phyloP scores from a whole-genome alignment of 2,113 vertebrate species.

The Eidolon helvum region DNA sequence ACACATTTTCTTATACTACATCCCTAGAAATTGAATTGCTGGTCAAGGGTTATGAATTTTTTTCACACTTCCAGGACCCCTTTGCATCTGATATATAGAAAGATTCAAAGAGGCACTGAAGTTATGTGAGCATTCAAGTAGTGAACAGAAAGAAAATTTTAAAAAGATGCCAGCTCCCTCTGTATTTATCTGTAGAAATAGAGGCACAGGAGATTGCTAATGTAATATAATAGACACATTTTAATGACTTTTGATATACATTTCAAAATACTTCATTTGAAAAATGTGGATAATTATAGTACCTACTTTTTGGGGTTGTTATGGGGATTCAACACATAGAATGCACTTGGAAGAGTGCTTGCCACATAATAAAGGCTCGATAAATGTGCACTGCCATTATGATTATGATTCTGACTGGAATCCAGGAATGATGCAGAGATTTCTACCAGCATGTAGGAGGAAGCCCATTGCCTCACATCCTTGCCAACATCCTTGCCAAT shows the following conservation, averaged over 20 bases:
- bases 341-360: background rate
- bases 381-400: background rate
- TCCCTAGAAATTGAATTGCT: background rate
- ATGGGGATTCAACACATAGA: background rate
- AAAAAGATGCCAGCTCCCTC: background rate
- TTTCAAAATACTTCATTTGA: background rate
- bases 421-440: background rate
- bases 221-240: background rate
- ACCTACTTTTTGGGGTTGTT: background rate
- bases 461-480: background rate
- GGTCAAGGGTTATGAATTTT: background rate
- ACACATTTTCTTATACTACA: background rate
- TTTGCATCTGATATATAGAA: background rate
- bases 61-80: background rate
- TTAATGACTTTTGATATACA: background rate
- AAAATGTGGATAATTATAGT: background rate
- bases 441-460: background rate
- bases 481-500: background rate
- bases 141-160: background rate
- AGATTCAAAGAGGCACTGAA: background rate
- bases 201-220: background rate
- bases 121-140: background rate
- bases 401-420: background rate
- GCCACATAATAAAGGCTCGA: background rate
- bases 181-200: background rate